Evolutionary conservation across 1,140 invertebrate genomes (phyloP).

Genomic region (Apolygus lucorum): DNA sequence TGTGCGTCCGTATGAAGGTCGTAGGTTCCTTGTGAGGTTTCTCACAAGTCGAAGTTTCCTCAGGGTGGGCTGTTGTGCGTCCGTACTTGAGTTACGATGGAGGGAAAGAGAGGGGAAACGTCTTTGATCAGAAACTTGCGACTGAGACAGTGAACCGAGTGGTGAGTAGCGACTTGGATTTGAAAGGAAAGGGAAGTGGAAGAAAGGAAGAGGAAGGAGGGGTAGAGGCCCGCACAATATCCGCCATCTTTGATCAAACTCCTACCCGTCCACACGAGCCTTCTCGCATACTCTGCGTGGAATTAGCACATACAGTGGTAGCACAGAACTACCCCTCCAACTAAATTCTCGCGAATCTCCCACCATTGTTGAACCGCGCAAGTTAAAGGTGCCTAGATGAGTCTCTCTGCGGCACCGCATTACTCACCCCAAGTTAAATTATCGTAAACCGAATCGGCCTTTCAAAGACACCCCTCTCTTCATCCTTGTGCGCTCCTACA

Average conservation of each 20-base stretch:
- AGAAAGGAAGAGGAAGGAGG: neutral
- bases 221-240: neutral
- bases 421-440: neutral
- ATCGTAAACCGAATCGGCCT: no score
- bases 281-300: neutral
- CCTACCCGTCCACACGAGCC: neutral
- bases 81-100: neutral
- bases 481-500: no score
- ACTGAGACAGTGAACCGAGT: slow-evolving; percentile 1
- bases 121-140: slow-evolving; percentile 6
- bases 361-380: no score
- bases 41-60: neutral
- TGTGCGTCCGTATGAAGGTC: neutral
- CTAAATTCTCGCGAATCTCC: neutral
- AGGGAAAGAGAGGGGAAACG: neutral
- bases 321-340: neutral
- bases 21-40: neutral
- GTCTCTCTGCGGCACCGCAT: neutral
- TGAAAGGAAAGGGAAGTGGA: neutral
- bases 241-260: slow-evolving; percentile 16
- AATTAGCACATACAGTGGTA: neutral
- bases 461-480: no score
- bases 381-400: neutral
- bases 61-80: neutral
- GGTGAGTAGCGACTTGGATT: neutral